Percentiles rank a stretch among this genome's conserved stretches.
Conservation (phyloP, 2,888 invertebrate species). For the Acheta domesticus region DNA sequence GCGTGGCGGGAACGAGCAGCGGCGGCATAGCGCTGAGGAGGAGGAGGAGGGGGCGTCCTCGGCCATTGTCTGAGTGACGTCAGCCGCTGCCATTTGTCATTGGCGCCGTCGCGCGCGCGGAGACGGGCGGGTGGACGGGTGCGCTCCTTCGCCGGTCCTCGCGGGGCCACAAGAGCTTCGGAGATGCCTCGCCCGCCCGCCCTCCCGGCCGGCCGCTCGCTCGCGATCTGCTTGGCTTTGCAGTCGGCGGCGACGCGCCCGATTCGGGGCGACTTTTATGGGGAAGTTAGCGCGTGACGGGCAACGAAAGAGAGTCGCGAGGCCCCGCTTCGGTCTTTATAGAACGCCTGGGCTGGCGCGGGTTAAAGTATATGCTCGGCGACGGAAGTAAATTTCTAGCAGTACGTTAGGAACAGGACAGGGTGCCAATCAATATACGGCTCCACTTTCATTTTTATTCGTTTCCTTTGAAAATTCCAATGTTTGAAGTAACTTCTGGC, state of each 20-base stretch:
- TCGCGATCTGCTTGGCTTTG: not conserved
- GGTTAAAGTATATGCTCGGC: no score
- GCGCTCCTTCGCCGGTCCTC: not conserved
- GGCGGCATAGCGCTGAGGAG: not conserved
- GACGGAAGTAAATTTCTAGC: no score
- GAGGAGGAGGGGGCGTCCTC: no score
- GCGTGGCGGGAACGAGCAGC: no score
- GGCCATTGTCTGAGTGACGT: not conserved
- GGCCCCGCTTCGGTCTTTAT: not conserved
- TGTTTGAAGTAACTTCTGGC: no score
- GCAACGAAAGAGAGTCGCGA: not conserved
- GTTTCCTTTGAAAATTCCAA: no score
- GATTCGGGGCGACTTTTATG: not conserved
- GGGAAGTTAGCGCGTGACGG: slow-evolving; percentile 18
- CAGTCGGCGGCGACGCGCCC: not conserved
- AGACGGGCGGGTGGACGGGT: not conserved
- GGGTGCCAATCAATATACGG: no score
- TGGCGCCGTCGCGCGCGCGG: not conserved
- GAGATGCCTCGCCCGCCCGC: not conserved
- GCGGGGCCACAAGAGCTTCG: not conserved
- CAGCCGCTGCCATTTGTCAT: not conserved
- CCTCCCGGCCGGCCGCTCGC: not conserved
- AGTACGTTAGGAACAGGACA: no score
- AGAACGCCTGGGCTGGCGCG: not conserved
- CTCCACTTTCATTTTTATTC: no score